Percentiles rank a stretch among this genome's conserved stretches.
phyloP scores from a whole-genome alignment of 2,797 vertebrate species.

The Micropoecilia bifurca region DNA sequence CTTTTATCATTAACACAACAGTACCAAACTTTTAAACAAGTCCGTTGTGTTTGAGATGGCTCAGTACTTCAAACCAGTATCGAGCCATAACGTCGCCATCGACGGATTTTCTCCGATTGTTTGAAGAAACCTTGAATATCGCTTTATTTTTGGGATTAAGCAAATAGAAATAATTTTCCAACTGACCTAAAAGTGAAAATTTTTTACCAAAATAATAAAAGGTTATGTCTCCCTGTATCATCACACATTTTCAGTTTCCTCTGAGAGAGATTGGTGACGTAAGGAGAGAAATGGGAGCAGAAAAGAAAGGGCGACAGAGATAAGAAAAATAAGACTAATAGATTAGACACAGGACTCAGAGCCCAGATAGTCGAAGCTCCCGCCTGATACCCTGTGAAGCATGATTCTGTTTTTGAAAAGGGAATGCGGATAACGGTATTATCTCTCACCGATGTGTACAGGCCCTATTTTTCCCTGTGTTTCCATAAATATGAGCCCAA shows the following conservation, averaged over 20 bases:
- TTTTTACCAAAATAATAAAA: not conserved
- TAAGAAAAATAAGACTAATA: conserved; percentile 47
- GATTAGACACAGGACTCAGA: conserved; percentile 54
- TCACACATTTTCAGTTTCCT: not conserved
- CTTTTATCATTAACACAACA: too few species aligned
- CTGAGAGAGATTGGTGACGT: conserved; percentile 6
- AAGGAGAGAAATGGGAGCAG: conserved; percentile 14
- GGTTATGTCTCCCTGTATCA: not conserved
- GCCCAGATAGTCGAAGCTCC: conserved; percentile 27
- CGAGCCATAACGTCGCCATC: not conserved
- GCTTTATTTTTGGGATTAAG: not conserved
- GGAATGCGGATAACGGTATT: conserved; percentile 46
- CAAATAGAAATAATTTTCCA: not conserved
- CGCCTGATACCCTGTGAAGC: conserved; percentile 35
- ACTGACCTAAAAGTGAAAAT: not conserved
- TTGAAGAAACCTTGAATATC: not conserved
- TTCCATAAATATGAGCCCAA: conserved; percentile 65
- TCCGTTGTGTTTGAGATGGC: not conserved
- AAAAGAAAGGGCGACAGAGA: conserved; percentile 29
- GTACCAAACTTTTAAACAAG: too few species aligned
- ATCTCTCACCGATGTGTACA: conserved; percentile 56
- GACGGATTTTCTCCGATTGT: not conserved
- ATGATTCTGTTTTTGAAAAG: conserved; percentile 42
- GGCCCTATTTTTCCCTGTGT: conserved; percentile 23
- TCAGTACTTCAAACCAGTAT: not conserved